Conservation (phyloP, 2,113 vertebrate genomes). For the Alethe castanea region DNA sequence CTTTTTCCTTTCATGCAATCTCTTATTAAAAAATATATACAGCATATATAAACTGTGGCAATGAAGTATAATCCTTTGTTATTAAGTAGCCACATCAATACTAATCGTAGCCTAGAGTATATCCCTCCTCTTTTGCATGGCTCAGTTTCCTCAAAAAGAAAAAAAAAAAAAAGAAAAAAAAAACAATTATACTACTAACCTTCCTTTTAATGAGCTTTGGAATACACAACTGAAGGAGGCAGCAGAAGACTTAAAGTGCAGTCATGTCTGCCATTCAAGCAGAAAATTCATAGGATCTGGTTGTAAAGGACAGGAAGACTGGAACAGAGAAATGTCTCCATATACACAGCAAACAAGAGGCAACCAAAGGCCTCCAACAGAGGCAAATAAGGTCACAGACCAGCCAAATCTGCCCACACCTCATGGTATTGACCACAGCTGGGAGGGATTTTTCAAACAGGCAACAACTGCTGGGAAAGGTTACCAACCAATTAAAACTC, state of each 20-base stretch:
- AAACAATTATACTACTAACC: not conserved
- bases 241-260: not conserved
- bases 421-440: not conserved
- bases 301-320: not conserved
- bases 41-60: not conserved
- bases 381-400: not conserved
- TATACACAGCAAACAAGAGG: not conserved
- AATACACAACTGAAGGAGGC: not conserved
- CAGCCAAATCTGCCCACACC: not conserved
- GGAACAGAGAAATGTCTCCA: not conserved
- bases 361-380: not conserved
- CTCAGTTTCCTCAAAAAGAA: not conserved
- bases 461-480: not conserved
- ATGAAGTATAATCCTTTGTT: not conserved
- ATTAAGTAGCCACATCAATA: not conserved
- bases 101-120: not conserved
- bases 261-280: not conserved
- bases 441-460: not conserved
- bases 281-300: not conserved
- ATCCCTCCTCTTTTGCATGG: not conserved
- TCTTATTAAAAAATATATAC: not conserved
- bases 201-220: not conserved
- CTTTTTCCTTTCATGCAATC: not conserved
- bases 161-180: not conserved
- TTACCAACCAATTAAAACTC: not conserved